Conservation (phyloP, 2,113 vertebrate genomes). For the Elachura formosa region DNA sequence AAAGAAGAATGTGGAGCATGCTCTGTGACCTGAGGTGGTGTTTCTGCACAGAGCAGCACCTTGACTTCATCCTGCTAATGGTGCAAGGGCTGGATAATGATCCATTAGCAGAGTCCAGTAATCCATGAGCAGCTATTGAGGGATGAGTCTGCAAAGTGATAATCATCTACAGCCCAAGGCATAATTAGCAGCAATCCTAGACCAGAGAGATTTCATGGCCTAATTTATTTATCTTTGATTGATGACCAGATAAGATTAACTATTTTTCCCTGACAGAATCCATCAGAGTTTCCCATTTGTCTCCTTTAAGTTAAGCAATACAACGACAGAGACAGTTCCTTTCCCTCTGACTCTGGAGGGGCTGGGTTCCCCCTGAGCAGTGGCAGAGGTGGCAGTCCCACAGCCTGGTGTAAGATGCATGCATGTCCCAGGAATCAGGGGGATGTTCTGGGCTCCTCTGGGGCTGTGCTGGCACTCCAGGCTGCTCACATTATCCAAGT, state of each 20-base stretch:
- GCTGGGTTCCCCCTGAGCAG: background rate
- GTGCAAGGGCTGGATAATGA: background rate
- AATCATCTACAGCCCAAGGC: background rate
- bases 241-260: background rate
- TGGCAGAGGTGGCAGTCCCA: background rate
- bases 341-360: background rate
- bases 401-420: fast-evolving
- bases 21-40: background rate
- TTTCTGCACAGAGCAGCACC: background rate
- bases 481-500: background rate
- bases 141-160: background rate
- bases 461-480: background rate
- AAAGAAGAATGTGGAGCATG: background rate
- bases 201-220: background rate
- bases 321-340: background rate
- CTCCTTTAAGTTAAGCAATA: background rate
- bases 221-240: background rate
- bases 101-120: background rate
- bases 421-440: fast-evolving
- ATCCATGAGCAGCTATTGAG: background rate
- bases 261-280: background rate
- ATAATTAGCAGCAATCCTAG: background rate
- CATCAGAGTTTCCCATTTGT: background rate
- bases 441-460: background rate
- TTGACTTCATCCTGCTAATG: background rate